Conservation (phyloP, 53 echinoderm and acorn worm species). For the Holothuria leucospilota region DNA sequence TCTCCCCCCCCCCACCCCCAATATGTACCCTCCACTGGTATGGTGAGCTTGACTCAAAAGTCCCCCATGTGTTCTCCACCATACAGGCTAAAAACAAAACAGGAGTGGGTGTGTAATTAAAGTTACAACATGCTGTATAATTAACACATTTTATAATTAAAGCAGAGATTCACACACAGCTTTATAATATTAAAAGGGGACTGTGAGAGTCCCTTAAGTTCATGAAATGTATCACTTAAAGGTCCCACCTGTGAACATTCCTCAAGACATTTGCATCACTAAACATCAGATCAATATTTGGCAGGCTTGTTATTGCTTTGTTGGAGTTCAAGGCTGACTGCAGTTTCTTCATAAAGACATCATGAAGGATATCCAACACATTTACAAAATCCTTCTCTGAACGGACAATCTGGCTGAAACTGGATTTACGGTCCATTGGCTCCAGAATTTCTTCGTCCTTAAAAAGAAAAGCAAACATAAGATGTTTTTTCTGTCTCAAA, state of each 20-base stretch:
- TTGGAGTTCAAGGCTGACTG: conserved; percentile 83
- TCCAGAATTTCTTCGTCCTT: conserved; percentile 6
- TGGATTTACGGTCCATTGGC: conserved; percentile 52
- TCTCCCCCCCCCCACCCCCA: no score
- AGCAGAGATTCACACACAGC: no score
- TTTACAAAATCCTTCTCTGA: conserved; percentile 72
- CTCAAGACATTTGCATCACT: conserved; percentile 61
- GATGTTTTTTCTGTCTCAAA: background rate
- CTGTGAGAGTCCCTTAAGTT: no score
- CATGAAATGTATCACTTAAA: no score
- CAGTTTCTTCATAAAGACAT: conserved; percentile 78
- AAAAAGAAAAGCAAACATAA: background rate
- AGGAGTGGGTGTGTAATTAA: no score
- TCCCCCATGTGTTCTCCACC: no score
- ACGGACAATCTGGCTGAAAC: conserved; percentile 66
- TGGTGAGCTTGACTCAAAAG: no score
- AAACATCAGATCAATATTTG: conserved; percentile 91
- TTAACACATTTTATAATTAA: no score
- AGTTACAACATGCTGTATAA: no score
- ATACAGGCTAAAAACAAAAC: no score
- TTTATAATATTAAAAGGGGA: no score
- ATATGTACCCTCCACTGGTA: no score
- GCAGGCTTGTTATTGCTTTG: conserved; percentile 89
- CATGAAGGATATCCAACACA: conserved; percentile 76
- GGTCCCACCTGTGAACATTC: conserved; percentile 15